Evolutionary conservation across 2,797 vertebrate species (phyloP), one percentile per base, ranked within the genome.

Genomic region (Chrysocyon brachyurus): DNA sequence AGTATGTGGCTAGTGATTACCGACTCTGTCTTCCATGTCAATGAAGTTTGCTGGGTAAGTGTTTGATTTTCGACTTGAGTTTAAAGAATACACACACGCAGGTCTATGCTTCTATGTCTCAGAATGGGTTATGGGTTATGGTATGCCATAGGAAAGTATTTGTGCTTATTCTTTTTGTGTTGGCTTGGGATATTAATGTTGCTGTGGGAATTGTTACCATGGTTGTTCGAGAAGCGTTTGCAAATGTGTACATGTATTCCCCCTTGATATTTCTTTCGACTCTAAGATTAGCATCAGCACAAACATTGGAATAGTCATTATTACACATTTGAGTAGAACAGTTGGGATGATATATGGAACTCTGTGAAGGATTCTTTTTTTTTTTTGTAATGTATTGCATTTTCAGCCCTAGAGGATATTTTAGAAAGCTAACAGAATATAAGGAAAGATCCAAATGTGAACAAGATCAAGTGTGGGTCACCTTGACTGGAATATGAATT

Each of bases 201-300:
- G 2, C 46, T 31, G 94, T 90, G 92, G 36, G 75, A 83, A 97
- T 97, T 94, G 96, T 98, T 97, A 33, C 96, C 4, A 1, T 86
- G 96, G 97, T 52, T 75, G 87, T 94, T 95, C 73, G 6, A 36
- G 75, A 84, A 95, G 59, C 2, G 0, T 88, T 36, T 49, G 8
- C 3, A 0, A 21, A 77, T 26, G 63, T 94, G 84, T 91, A 68
- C 91, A 87, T 93, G 64, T 96, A 49, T 90, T 96, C 64, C 49
- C 83, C 75, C 97, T 98, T 94, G 92, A 36, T 73, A 82, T 95
- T 97, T 81, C 96, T 94, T 89, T 70, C 33, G 0, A 72, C 86
- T 94, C 94, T 57, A 11, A 97, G 96, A 98, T 97, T 96, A 97
- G 97, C 96, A 97, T 97, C 97, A 88, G 73, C 91, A 88, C 87